A percentile compares a stretch with the other conserved stretches of the same genome.
Evolutionary conservation across 1,140 invertebrate species (phyloP).

Genomic region (Ladona fulva): DNA sequence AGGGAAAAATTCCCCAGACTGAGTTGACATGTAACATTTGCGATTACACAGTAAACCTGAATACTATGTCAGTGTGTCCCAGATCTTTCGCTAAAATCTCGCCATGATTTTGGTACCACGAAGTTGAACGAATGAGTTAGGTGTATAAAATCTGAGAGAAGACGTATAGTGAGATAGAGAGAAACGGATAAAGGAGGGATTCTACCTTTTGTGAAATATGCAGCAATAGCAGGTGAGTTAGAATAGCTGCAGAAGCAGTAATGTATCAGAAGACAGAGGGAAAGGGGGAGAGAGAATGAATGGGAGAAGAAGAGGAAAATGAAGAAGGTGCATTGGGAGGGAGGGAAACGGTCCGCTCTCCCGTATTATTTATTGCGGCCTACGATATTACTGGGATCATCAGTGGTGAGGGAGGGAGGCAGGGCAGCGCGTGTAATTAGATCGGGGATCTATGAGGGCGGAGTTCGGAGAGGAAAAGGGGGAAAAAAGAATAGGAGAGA

Average conservation of each 20-base stretch:
- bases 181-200: too few relatives aligned
- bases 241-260: background rate
- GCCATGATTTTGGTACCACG: too few relatives aligned
- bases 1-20: too few relatives aligned
- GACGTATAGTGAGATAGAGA: too few relatives aligned
- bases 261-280: background rate
- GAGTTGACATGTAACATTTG: too few relatives aligned
- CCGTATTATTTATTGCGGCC: background rate
- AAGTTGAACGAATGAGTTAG: too few relatives aligned
- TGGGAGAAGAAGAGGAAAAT: background rate
- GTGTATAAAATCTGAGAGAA: too few relatives aligned
- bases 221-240: too few relatives aligned
- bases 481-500: slow-evolving; percentile 16
- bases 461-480: slow-evolving; percentile 22
- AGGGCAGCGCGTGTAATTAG: slow-evolving; percentile 17
- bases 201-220: too few relatives aligned
- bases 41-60: too few relatives aligned
- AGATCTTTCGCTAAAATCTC: too few relatives aligned
- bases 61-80: too few relatives aligned
- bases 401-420: background rate
- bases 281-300: background rate
- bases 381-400: slow-evolving; percentile 6
- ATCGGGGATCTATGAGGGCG: slow-evolving; percentile 33
- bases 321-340: background rate
- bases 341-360: background rate